Conservation (phyloP, 2,888 invertebrate species). For the Phasia obesa region DNA sequence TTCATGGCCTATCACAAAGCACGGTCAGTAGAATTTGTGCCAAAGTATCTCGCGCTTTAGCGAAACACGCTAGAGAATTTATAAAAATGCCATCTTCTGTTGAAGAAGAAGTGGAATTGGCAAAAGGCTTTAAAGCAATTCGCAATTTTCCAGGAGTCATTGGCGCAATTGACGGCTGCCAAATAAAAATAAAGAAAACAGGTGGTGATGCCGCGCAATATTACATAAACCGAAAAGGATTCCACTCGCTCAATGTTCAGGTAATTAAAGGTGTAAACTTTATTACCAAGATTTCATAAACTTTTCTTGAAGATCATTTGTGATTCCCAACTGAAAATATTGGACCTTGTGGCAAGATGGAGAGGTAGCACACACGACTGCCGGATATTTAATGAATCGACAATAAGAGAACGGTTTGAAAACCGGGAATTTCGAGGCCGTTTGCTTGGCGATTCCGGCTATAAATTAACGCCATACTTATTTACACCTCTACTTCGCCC, state of each 20-base stretch:
- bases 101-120: slow-evolving; percentile 25
- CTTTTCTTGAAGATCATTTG: slow-evolving; percentile 16
- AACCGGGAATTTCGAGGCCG: slow-evolving; percentile 23
- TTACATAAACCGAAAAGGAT: slow-evolving; percentile 9
- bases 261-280: slow-evolving; percentile 2
- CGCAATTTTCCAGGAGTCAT: background rate
- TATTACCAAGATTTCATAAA: background rate
- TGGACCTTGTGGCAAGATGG: slow-evolving; percentile 13
- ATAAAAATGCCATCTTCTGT: slow-evolving; percentile 40
- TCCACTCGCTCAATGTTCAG: slow-evolving; percentile 14
- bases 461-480: slow-evolving; percentile 21
- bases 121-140: slow-evolving; percentile 6
- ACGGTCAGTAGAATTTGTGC: slow-evolving; percentile 44
- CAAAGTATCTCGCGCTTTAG: slow-evolving; percentile 28
- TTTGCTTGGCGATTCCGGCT: slow-evolving; percentile 21
- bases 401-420: slow-evolving; percentile 13
- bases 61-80: slow-evolving; percentile 8
- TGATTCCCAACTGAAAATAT: slow-evolving; percentile 14
- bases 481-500: slow-evolving; percentile 22
- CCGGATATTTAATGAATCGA: slow-evolving; percentile 20
- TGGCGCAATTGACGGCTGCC: background rate
- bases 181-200: slow-evolving; percentile 5
- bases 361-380: too few species aligned
- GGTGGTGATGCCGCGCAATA: slow-evolving; percentile 14
- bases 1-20: slow-evolving; percentile 28